phyloP scores from a whole-genome alignment of 2,888 invertebrate genomes.

The Pseudolycoriella hygida region DNA sequence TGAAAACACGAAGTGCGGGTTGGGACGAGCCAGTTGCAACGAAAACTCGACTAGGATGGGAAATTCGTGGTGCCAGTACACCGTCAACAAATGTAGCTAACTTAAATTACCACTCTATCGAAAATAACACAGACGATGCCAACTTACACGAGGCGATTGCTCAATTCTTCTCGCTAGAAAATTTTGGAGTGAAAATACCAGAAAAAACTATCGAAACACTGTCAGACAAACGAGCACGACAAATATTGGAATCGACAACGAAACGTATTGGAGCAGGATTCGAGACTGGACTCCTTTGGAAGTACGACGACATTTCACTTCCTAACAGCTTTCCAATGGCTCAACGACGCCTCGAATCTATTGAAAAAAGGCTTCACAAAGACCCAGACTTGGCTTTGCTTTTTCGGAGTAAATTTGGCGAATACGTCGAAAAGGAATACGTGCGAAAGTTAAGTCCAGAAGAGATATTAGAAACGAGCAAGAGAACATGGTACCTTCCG shows the following conservation, averaged over 20 bases:
- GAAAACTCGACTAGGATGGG: constrained; percentile 12
- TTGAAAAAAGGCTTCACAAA: constrained; percentile 8
- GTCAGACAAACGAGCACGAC: too few relatives aligned
- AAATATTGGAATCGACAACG: not conserved
- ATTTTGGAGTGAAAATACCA: not conserved
- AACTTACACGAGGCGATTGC: not conserved
- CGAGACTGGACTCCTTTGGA: too few relatives aligned
- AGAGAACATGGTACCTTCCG: constrained; percentile 13
- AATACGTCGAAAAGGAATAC: too few relatives aligned
- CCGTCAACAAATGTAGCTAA: too few relatives aligned
- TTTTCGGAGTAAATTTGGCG: constrained; percentile 8
- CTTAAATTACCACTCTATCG: too few relatives aligned
- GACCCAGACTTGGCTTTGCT: too few relatives aligned
- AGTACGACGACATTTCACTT: not conserved
- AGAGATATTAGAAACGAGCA: not conserved
- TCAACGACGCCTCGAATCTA: not conserved
- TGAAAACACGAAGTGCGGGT: constrained; percentile 4
- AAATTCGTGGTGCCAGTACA: constrained; percentile 6
- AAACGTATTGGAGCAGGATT: not conserved
- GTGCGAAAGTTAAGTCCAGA: too few relatives aligned
- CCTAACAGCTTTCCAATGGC: not conserved
- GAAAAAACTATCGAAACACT: too few relatives aligned
- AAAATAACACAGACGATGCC: not conserved
- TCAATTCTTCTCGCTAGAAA: not conserved
- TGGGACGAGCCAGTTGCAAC: constrained; percentile 10